Conservation (phyloP, 1,140 invertebrate species). For the Maniola jurtina region DNA sequence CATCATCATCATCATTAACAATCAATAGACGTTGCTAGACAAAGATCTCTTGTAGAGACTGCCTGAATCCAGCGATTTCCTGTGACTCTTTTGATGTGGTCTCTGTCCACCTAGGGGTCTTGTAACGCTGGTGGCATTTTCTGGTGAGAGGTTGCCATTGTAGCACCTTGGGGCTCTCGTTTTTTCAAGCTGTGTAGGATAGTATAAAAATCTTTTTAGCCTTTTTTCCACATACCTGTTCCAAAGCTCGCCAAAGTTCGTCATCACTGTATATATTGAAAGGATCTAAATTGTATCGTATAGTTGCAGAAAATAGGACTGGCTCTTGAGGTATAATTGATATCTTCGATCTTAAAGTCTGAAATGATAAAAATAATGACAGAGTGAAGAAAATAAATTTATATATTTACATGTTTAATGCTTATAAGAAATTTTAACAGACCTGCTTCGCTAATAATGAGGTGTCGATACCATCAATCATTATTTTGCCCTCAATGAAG, state of each 20-base stretch:
- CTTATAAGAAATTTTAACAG: slow-evolving; percentile 43
- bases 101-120: too few relatives aligned
- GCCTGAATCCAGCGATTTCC: too few relatives aligned
- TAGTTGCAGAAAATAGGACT: slow-evolving; percentile 84
- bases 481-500: slow-evolving; percentile 82
- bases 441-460: slow-evolving; percentile 74
- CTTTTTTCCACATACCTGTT: slow-evolving; percentile 73
- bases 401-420: too few relatives aligned
- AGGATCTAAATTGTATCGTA: slow-evolving; percentile 87
- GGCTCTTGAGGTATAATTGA: slow-evolving; percentile 91
- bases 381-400: slow-evolving; percentile 1
- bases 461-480: slow-evolving; percentile 83
- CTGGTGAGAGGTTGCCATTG: too few relatives aligned
- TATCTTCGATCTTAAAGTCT: slow-evolving; percentile 78
- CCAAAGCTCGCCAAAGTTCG: slow-evolving; percentile 83
- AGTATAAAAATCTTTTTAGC: slow-evolving; percentile 9
- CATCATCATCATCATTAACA: too few relatives aligned
- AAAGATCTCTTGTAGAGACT: too few relatives aligned
- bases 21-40: too few relatives aligned
- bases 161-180: too few relatives aligned
- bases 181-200: too few relatives aligned
- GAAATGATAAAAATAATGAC: slow-evolving; percentile 29
- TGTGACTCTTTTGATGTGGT: too few relatives aligned
- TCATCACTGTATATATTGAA: slow-evolving; percentile 82
- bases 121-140: too few relatives aligned